Evolutionary conservation across 1,140 invertebrate genomes (phyloP), one percentile per base, ranked within the genome.

Genomic region (Eriosoma lanigerum): DNA sequence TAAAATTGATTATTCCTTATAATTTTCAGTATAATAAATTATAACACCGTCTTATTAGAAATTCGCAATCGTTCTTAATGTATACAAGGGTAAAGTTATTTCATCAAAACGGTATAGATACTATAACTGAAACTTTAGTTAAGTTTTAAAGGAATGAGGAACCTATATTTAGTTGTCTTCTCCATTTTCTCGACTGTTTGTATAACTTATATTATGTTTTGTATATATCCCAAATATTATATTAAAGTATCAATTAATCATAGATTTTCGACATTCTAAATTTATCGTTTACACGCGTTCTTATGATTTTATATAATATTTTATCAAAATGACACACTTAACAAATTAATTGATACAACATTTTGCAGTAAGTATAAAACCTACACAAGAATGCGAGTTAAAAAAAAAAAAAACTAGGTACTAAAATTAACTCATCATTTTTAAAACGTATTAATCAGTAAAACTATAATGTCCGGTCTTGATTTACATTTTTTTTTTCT

Each of bases 391-490:
- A 13, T 12, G 15, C 8, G 6, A 9, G 26, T 46, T 6, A 46
- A 19, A 46, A 68, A 17, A 46, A 50, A 19, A 48, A 72, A 52
- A 26, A 68, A 0, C 38, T 38, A 4, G 21, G 6, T 38, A 38
- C 66, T 68, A 68, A 68, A 68, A 68, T 68, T 68, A 68, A 68
- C 64, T 68, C 64, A 17, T 46, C 64, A 32, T n/a, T 68, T 46
- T 68, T 46, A 13, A 32, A 68, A 44, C 21, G 21, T 68, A 48
- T 68, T 68, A 68, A 46, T 68, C 66, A 68, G 38, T 68, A 48
- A 48, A 38, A 24, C 21, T 68, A 26, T 48, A 68, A 68, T 48
- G 66, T 68, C 66, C 66, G 3, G 38, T 68, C 38, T 68, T 68
- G 66, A 68, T 68, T 68, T 68, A 68, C 29, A 44, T 29, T 64